A percentile compares a stretch with the other conserved stretches of the same genome.
These are phyloP conservation scores for Novumbra hubbsi DNA, from an alignment of 2,797 vertebrate species.

Conservation along the genomic window DNA sequence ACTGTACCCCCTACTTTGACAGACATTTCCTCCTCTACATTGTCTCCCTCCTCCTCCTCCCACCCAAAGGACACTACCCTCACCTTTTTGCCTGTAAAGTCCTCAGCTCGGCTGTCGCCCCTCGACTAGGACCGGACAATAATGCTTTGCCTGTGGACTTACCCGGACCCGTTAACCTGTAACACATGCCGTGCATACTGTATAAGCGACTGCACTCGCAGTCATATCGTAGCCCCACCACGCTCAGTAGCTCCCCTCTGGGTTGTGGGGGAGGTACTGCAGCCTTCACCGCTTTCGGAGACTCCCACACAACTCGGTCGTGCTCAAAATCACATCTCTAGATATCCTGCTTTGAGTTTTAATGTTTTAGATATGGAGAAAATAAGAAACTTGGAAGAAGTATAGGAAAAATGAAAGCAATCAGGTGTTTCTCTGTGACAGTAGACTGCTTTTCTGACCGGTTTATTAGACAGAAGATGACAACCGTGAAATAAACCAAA, in stretches of 20 bases:
- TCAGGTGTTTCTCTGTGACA: constrained; percentile 72
- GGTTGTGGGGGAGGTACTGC: constrained; percentile 32
- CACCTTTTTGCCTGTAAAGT: constrained; percentile 18
- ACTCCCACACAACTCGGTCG: background rate
- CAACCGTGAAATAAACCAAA: constrained; percentile 78
- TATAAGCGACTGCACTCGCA: constrained; percentile 23
- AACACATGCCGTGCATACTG: constrained; percentile 31
- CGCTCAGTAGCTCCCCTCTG: constrained; percentile 31
- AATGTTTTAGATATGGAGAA: constrained; percentile 67
- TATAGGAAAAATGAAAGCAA: constrained; percentile 60
- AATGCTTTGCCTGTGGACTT: constrained; percentile 32
- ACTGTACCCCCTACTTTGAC: background rate
- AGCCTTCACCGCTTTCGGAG: constrained; percentile 23
- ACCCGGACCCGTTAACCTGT: constrained; percentile 20
- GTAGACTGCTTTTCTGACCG: constrained; percentile 66
- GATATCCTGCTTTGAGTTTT: constrained; percentile 65
- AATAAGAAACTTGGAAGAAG: constrained; percentile 52
- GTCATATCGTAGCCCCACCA: constrained; percentile 30
- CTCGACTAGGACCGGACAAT: constrained; percentile 19
- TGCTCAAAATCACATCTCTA: constrained; percentile 48
- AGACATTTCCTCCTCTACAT: background rate
- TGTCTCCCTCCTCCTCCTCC: background rate
- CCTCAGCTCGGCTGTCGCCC: constrained; percentile 25
- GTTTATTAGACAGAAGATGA: constrained; percentile 65
- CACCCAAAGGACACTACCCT: background rate